Base-by-base conservation (phyloP, 2,797 vertebrate species). In the Sylvilagus floridanus region DNA sequence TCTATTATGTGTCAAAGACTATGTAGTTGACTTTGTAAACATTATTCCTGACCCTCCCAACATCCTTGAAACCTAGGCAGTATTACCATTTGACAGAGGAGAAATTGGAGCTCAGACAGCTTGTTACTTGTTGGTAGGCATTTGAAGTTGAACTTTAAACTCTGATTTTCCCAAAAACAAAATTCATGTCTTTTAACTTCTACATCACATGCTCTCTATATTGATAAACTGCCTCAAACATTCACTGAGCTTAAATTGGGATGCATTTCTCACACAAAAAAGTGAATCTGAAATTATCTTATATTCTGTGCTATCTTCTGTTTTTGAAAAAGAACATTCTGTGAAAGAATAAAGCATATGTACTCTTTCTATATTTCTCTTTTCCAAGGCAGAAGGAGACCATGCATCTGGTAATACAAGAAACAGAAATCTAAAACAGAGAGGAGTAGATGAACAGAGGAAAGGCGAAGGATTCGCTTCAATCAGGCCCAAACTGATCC, bases 261-360 rank as follows among this genome's bases (percentile, higher is more conserved):
- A 88, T 68, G 21, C 3, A 84, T 35, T 69, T 87, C 30, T 68
- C 65, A 91, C 24, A 22, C 28, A 83, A 88, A 92, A 75, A 65
- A 75, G 13, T 75, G 62, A 89, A 76, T 89, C 42, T 63, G 35
- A 85, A 66, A 87, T 89, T 84, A 77, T 54, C 90, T 91, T 83
- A 14, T 94, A 73, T 79, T 93, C 30, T 68, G 4, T 30, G 94
- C 82, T 88, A 50, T 42, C 84, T 95, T 86, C 83, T 78, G 69
- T 32, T 96, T 97, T 96, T 77, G 62, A 88, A 95, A 90, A 95
- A 91, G 91, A 95, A 19, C 81, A 65, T 57, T 96, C 89, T 96
- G 37, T 60, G 47, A 77, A 90, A 93, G 54, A 97, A 96, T 95
- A 32, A 95, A 90, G 87, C 95, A 68, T 54, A 35, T 73, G 24